A percentile compares a stretch with the other conserved stretches of the same genome.
Conservation (phyloP, 2,888 invertebrate genomes). For the Branchinecta sandiegonensis region DNA sequence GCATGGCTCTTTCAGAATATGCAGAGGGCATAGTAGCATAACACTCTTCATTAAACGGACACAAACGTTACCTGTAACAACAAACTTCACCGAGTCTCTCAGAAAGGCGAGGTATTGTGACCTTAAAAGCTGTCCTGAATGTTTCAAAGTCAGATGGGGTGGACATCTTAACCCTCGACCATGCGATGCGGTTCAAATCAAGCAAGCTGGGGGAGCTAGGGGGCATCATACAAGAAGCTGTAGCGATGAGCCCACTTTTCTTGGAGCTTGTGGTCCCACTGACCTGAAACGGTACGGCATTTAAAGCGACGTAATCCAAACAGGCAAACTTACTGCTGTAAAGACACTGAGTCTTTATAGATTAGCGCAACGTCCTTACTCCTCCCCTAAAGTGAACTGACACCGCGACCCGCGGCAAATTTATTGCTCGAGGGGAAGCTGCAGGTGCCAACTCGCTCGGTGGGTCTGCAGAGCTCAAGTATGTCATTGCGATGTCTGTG, state of each 20-base stretch:
- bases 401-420: too few relatives aligned
- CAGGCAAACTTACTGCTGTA: too few relatives aligned
- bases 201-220: constrained; percentile 2
- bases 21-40: too few relatives aligned
- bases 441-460: too few relatives aligned
- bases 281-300: not conserved
- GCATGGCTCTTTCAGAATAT: too few relatives aligned
- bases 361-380: too few relatives aligned
- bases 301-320: too few relatives aligned
- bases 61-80: not conserved
- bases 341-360: too few relatives aligned
- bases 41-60: not conserved
- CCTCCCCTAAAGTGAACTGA: too few relatives aligned
- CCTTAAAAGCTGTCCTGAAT: not conserved
- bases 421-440: too few relatives aligned
- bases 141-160: not conserved
- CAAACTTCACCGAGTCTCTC: constrained; percentile 6
- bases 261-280: not conserved
- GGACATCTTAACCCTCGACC: not conserved
- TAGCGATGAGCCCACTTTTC: constrained; percentile 10
- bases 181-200: not conserved
- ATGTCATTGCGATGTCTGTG: too few relatives aligned
- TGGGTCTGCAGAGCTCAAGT: too few relatives aligned
- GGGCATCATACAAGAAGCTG: constrained; percentile 1
- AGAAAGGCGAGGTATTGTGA: not conserved